phyloP scores from a whole-genome alignment of 2,888 invertebrate species.

The Theodoxus fluviatilis region DNA sequence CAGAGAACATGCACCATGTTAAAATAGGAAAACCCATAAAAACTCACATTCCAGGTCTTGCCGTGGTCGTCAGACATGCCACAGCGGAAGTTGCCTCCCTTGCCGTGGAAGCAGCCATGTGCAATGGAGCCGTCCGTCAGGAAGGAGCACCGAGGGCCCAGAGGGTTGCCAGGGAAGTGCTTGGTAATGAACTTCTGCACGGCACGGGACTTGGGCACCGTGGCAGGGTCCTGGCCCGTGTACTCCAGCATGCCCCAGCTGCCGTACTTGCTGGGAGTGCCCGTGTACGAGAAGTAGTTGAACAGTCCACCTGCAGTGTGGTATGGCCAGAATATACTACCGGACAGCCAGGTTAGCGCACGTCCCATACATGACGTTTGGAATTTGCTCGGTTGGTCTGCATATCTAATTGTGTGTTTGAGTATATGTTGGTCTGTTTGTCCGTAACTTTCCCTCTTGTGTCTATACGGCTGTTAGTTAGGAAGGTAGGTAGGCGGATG shows the following conservation, averaged over 20 bases:
- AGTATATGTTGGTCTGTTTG: too few species aligned
- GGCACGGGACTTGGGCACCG: slow-evolving; percentile 45
- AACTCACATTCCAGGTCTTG: slow-evolving; percentile 32
- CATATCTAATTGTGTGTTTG: too few species aligned
- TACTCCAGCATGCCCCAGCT: slow-evolving; percentile 50
- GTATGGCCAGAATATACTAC: too few species aligned
- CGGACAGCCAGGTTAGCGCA: too few species aligned
- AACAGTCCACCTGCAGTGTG: slow-evolving; percentile 45
- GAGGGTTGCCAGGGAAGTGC: slow-evolving; percentile 22
- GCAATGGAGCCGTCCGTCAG: slow-evolving; percentile 23
- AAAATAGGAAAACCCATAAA: neutral
- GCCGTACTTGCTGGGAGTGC: slow-evolving; percentile 42
- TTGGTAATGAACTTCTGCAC: slow-evolving; percentile 40
- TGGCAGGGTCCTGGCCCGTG: slow-evolving; percentile 44
- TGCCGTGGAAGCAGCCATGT: slow-evolving; percentile 36
- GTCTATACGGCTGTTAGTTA: too few species aligned
- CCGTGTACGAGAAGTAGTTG: slow-evolving; percentile 46
- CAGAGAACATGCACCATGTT: neutral
- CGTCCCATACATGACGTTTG: too few species aligned
- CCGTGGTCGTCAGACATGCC: slow-evolving; percentile 29
- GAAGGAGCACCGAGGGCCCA: slow-evolving; percentile 36
- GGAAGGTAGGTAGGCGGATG: too few species aligned
- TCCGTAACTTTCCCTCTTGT: too few species aligned
- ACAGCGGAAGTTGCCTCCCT: slow-evolving; percentile 26
- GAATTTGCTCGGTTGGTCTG: too few species aligned